These are phyloP conservation scores for Drosophila sturtevanti DNA, from an alignment of 1,140 invertebrate species.

Conservation along the genomic window DNA sequence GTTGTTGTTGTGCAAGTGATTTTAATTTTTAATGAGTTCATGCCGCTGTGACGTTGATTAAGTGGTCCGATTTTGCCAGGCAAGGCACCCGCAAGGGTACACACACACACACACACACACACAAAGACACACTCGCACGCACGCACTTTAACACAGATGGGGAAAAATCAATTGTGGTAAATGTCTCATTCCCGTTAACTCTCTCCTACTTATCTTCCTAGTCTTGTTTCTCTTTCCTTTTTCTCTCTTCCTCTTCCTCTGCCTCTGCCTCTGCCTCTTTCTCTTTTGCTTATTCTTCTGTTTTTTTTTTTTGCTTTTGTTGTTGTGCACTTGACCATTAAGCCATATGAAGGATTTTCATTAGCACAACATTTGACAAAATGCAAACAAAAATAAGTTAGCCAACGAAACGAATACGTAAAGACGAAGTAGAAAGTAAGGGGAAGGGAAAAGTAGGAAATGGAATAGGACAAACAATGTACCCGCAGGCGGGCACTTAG, in stretches of 20 bases:
- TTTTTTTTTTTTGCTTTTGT: slow-evolving; percentile 15
- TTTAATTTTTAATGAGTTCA: slow-evolving; percentile 75
- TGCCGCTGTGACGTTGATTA: slow-evolving; percentile 62
- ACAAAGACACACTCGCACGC: slow-evolving; percentile 13
- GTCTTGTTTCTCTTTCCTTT: background rate
- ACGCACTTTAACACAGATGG: slow-evolving; percentile 25
- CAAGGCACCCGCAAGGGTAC: slow-evolving; percentile 28
- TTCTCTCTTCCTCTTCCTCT: background rate
- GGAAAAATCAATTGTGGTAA: slow-evolving; percentile 59
- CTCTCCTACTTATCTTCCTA: background rate
- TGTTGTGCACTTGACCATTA: slow-evolving; percentile 66
- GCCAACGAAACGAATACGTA: slow-evolving; percentile 50
- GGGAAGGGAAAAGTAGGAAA: background rate
- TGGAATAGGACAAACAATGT: slow-evolving; percentile 50
- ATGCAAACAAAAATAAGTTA: slow-evolving; percentile 60
- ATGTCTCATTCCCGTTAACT: no score
- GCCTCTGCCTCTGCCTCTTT: slow-evolving; percentile 14
- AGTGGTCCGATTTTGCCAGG: slow-evolving; percentile 62
- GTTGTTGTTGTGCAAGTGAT: slow-evolving; percentile 58
- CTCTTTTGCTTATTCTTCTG: background rate
- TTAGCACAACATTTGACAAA: slow-evolving; percentile 79
- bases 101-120: slow-evolving; percentile 17
- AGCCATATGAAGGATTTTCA: slow-evolving; percentile 64
- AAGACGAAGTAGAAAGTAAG: background rate
- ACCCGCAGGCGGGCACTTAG: slow-evolving; percentile 67